A percentile compares a stretch with the other conserved stretches of the same genome.
These are phyloP conservation scores for Eulemur albifrons DNA, from an alignment of 2,797 vertebrate species.

Conservation along the genomic window DNA sequence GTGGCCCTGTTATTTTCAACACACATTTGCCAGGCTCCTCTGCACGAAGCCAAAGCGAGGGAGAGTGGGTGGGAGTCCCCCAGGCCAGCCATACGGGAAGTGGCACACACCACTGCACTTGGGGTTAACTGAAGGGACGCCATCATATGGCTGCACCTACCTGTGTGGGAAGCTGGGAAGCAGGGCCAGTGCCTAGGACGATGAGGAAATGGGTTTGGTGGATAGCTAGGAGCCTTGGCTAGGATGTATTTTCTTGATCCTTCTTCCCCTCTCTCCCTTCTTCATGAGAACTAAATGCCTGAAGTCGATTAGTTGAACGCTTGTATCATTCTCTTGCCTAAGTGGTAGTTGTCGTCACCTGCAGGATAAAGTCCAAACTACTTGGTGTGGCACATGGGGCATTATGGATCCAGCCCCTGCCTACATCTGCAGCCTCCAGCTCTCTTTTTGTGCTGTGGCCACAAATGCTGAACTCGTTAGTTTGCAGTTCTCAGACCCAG, in stretches of 20 bases:
- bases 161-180: background rate
- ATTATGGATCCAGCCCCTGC: background rate
- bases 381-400: accelerated
- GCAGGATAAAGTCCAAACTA: accelerated
- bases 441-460: background rate
- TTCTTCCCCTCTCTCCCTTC: background rate
- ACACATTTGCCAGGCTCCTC: background rate
- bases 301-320: background rate
- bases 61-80: no score
- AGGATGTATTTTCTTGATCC: background rate
- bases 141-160: accelerated
- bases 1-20: accelerated
- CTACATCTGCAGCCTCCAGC: background rate
- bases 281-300: background rate
- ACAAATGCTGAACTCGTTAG: accelerated
- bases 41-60: background rate
- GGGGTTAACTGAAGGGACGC: accelerated
- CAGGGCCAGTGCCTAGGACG: background rate
- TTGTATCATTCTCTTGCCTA: background rate
- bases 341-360: background rate
- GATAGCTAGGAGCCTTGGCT: background rate
- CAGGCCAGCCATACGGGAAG: background rate
- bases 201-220: background rate
- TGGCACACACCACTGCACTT: accelerated
- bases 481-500: background rate